phyloP scores from a whole-genome alignment of 2,888 invertebrate genomes.

The Drosophila emarginata region DNA sequence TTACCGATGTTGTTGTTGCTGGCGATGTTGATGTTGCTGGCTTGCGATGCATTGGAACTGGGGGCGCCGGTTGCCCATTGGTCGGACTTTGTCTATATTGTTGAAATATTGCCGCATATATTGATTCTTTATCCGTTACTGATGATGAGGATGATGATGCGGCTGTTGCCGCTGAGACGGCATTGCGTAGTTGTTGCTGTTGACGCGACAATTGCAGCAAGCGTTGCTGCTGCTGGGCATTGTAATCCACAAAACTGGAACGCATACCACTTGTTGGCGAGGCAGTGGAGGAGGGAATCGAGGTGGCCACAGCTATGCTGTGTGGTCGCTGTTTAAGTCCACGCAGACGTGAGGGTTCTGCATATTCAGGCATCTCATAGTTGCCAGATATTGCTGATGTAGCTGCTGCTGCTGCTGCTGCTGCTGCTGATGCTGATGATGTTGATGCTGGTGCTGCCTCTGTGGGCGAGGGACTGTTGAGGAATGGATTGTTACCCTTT shows the following conservation, averaged over 20 bases:
- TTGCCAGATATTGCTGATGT: slow-evolving; percentile 29
- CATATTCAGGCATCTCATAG: slow-evolving; percentile 79
- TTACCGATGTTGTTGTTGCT: slow-evolving; percentile 9
- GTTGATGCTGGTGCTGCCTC: slow-evolving; percentile 47
- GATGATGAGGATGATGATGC: slow-evolving; percentile 21
- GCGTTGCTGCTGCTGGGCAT: slow-evolving; percentile 77
- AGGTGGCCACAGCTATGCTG: slow-evolving; percentile 84
- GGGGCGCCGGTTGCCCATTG: slow-evolving; percentile 57
- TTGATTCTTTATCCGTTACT: slow-evolving; percentile 76
- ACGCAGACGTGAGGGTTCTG: slow-evolving; percentile 79
- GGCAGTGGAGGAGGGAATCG: slow-evolving; percentile 17
- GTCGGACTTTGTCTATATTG: slow-evolving; percentile 80
- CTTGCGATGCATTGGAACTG: slow-evolving; percentile 74
- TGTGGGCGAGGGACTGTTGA: slow-evolving; percentile 79
- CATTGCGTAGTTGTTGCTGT: slow-evolving; percentile 77
- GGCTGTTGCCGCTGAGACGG: slow-evolving; percentile 59
- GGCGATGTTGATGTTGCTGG: slow-evolving; percentile 23
- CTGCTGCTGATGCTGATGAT: slow-evolving; percentile 24
- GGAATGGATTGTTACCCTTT: slow-evolving; percentile 79
- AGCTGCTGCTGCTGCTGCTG: slow-evolving; percentile 17
- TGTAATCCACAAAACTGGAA: slow-evolving; percentile 77
- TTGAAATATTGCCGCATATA: slow-evolving; percentile 80
- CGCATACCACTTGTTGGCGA: slow-evolving; percentile 43
- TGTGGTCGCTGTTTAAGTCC: slow-evolving; percentile 84
- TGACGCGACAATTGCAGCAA: slow-evolving; percentile 76